Base-by-base conservation (phyloP, 2,113 vertebrate genomes). In the Centropus unirufus region DNA sequence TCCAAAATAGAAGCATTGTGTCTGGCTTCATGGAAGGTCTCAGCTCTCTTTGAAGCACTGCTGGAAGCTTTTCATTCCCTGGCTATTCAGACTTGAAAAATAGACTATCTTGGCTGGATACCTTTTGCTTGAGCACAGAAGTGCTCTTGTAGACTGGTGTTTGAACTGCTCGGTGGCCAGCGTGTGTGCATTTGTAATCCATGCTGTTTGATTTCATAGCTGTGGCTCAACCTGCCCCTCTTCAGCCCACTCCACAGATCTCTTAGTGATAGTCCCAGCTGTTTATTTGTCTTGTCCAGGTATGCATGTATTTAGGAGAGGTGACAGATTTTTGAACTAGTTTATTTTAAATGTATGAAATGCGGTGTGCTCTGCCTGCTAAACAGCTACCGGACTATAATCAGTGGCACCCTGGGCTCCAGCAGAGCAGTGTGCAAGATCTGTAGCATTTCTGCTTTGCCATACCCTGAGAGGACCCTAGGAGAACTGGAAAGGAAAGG, bases 1-100 rank as follows among this genome's bases (percentile, higher is more conserved):
- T 97, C 87, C 47, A 80, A 96, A 97, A 96, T 95, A 96, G 95
- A 88, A 95, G 63, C 83, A 95, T 96, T 96, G 81, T 97, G 92
- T 88, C 90, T 91, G 79, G 16, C 85, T 85, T 85, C 51, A 26
- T 67, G 93, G 90, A 95, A 86, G 75, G 78, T 88, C 82, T 94
- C 59, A 4, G 51, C 63, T 83, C 62, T 87, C 72, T 93, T 85
- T 93, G 88, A 94, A 94, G 75, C 92, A 80, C 76, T 8, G 85
- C 42, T 81, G 95, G 95, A 90, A 92, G 75, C 85, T 93, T 97
- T 96, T 96, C 85, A 96, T 94, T 95, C 76, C 42, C 73, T 75
- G 55, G 40, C 92, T 95, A 93, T 97, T 96, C 92, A 92, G 83
- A 90, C 88, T 77, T 90, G 16, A 96, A 96, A 94, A 96, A 81